Evolutionary conservation across 2,888 invertebrate species (phyloP).

Genomic region (Hydrotaea diabolus): DNA sequence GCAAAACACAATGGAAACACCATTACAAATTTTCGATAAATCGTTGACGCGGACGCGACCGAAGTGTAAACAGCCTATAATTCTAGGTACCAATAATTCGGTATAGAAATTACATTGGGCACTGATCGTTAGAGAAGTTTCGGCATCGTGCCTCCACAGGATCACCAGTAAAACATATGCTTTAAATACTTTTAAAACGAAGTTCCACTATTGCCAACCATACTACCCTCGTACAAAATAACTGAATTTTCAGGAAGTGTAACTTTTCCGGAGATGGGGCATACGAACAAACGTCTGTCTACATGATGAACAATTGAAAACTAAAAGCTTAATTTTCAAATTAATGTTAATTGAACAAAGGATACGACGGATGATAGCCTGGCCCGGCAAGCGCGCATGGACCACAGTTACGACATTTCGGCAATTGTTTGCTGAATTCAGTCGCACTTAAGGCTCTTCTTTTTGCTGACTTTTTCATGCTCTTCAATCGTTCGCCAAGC

Average conservation of each 20-base stretch:
- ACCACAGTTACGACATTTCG: neutral
- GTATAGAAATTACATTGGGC: too few species aligned
- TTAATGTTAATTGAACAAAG: slow-evolving; percentile 62
- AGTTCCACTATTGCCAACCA: too few species aligned
- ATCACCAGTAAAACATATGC: too few species aligned
- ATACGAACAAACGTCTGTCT: neutral
- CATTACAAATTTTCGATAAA: too few species aligned
- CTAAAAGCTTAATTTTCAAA: slow-evolving; percentile 63
- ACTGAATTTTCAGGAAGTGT: slow-evolving; percentile 37
- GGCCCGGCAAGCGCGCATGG: neutral
- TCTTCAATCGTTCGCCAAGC: too few species aligned
- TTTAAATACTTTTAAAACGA: too few species aligned
- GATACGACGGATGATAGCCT: neutral
- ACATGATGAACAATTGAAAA: slow-evolving; percentile 54
- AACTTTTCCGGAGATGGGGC: slow-evolving; percentile 11
- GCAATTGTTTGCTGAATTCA: slow-evolving; percentile 23
- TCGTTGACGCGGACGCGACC: too few species aligned
- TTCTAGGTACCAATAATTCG: too few species aligned
- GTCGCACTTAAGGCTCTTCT: slow-evolving; percentile 9
- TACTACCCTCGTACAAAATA: neutral
- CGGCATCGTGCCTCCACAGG: too few species aligned
- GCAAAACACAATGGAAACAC: too few species aligned
- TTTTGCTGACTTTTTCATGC: neutral
- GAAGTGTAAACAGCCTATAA: too few species aligned
- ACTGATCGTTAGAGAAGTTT: too few species aligned